Percentiles rank a stretch among this genome's conserved stretches.
phyloP scores from a whole-genome alignment of 2,888 invertebrate genomes.

The Ormyrus nitidulus region DNA sequence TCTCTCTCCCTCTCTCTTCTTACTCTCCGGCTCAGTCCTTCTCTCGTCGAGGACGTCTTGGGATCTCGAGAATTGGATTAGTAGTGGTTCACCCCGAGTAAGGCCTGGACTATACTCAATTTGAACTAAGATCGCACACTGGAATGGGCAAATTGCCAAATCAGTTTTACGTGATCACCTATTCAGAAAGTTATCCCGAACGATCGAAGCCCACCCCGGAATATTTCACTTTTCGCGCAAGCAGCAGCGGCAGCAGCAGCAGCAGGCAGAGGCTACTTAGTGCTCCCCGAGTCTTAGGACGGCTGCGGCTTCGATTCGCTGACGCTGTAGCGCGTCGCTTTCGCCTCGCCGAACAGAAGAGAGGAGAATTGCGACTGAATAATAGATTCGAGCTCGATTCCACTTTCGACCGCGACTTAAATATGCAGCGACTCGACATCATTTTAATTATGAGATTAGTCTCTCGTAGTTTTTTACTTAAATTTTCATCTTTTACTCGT shows the following conservation, averaged over 20 bases:
- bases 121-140: slow-evolving; percentile 73
- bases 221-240: slow-evolving; percentile 59
- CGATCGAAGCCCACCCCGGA: slow-evolving; percentile 64
- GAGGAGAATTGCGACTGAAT: no score
- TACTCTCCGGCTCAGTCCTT: background rate
- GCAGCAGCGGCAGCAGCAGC: background rate
- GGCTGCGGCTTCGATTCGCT: background rate
- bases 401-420: no score
- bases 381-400: no score
- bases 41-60: slow-evolving; percentile 65
- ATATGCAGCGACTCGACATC: background rate
- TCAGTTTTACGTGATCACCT: slow-evolving; percentile 76
- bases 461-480: no score
- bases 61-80: slow-evolving; percentile 75
- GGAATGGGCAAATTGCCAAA: slow-evolving; percentile 74
- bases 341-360: no score
- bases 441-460: no score
- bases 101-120: slow-evolving; percentile 75
- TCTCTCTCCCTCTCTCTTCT: slow-evolving; percentile 38
- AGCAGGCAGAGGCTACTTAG: no score
- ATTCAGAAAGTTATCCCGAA: slow-evolving; percentile 73
- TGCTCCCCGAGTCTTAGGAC: background rate
- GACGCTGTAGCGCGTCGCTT: background rate
- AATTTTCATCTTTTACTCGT: no score
- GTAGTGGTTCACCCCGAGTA: slow-evolving; percentile 73